Percentiles rank a stretch among this genome's conserved stretches.
These are phyloP conservation scores for Serrognathus titanus DNA, from an alignment of 2,888 invertebrate genomes.

Conservation along the genomic window DNA sequence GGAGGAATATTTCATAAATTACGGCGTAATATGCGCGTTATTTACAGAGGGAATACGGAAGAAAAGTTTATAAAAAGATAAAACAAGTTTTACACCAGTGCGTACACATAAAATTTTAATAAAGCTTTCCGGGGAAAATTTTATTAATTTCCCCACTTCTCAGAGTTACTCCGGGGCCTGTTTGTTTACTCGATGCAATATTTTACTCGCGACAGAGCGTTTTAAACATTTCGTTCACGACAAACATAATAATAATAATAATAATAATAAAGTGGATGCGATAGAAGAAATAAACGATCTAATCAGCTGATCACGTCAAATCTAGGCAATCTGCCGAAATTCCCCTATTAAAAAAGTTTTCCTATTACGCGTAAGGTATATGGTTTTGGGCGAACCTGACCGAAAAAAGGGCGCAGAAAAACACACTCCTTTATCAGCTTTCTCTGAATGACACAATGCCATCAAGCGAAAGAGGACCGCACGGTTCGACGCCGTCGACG, in stretches of 20 bases:
- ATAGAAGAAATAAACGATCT: background rate
- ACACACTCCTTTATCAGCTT: background rate
- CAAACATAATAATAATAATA: background rate
- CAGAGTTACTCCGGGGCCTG: no score
- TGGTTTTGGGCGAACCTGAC: background rate
- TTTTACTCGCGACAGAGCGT: no score
- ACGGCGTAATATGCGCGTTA: no score
- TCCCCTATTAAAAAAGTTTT: slow-evolving; percentile 1
- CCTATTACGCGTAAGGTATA: background rate
- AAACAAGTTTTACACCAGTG: no score
- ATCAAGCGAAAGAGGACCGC: background rate
- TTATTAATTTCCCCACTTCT: no score
- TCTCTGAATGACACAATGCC: background rate
- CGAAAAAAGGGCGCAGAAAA: background rate
- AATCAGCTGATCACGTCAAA: background rate
- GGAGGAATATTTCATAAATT: no score
- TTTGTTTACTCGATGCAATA: no score
- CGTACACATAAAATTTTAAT: no score
- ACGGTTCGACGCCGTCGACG: background rate
- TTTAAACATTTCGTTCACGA: no score
- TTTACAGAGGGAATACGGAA: no score
- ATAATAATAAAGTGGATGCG: background rate
- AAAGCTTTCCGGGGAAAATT: no score
- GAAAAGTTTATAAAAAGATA: no score
- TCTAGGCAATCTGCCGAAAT: background rate